Evolutionary conservation across 2,888 invertebrate species (phyloP), one percentile per base, ranked within the genome.

Genomic region (Priocnemis perturbator): DNA sequence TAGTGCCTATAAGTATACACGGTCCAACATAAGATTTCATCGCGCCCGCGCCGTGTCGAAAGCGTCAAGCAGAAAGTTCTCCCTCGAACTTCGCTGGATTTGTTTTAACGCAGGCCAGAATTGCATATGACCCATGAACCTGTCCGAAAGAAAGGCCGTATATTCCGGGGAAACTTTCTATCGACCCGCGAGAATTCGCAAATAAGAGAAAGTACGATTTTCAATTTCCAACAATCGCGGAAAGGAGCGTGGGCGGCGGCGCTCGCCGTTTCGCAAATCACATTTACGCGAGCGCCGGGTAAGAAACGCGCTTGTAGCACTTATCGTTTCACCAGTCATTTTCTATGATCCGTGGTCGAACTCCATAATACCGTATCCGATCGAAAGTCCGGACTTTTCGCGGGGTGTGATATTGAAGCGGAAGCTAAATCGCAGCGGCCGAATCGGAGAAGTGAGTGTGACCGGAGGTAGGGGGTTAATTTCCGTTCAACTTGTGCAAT

Each of bases 401-500:
- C n/a, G 21, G 30, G 47, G 48, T 66, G 20, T 17, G 37, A 62
- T 67, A 53, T 57, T 62, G 69, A 58, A 60, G 45, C 70, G 53
- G 69, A 59, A 26, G 58, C 64, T 59, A 60, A 69, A 66, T 58
- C 50, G 17, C 45, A 26, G 26, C 57, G 15, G 50, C n/a, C 37
- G 11, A 37, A 37, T 37, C 37, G 37, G 37, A 7, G 37, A 37
- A 9, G 37, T 9, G 37, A 37, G 37, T 37, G 60, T 57, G 48
- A 21, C 23, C 59, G 56, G 14, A 53, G 48, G 61, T 58, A 48
- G 45, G 37, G 56, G 73, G 66, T 74, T 73, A 73, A 73, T 74
- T 74, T 73, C 74, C 17, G 74, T 73, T 73, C 59, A 67, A 50
- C 68, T 55, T 57, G 63, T 58, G 70, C 66, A 60, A 69, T 69